Percentiles rank a stretch among this genome's conserved stretches.
Conservation (phyloP, 2,797 vertebrate species). For the Sebastes hubbsi region DNA sequence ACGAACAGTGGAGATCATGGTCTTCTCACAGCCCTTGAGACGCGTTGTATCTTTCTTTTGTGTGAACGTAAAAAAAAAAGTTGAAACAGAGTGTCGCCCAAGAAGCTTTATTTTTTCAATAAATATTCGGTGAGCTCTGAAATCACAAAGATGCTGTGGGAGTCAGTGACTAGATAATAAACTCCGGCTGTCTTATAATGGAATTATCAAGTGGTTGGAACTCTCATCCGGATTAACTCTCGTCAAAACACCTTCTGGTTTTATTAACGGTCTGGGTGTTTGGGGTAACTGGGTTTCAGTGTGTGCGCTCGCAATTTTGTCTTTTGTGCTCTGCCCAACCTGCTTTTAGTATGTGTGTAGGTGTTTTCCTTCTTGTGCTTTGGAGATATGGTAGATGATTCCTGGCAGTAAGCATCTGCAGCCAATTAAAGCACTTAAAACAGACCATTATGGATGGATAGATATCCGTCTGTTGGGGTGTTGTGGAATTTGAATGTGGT, state of each 20-base stretch:
- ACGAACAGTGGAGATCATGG: background rate
- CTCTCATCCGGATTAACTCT: background rate
- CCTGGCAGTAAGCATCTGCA: constrained; percentile 39
- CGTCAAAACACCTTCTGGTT: constrained; percentile 8
- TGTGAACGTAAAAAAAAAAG: background rate
- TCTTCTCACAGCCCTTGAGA: background rate
- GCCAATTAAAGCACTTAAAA: constrained; percentile 21
- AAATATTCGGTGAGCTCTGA: constrained; percentile 1
- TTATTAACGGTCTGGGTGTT: background rate
- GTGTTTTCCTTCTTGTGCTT: constrained; percentile 5
- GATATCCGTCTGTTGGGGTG: background rate
- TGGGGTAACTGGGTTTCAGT: background rate
- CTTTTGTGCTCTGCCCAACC: constrained; percentile 7
- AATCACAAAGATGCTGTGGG: background rate
- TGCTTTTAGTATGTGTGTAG: constrained; percentile 29
- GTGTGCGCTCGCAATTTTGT: background rate
- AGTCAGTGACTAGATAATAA: constrained; percentile 10
- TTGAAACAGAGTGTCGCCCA: background rate
- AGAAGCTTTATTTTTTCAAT: constrained; percentile 16
- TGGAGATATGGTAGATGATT: constrained; percentile 5
- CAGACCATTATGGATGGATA: background rate
- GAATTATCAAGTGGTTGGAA: background rate
- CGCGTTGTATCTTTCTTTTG: background rate
- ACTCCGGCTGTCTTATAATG: background rate
- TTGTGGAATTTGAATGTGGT: constrained; percentile 20